Conservation (phyloP, 2,113 vertebrate genomes). For the Heterochromis multidens region DNA sequence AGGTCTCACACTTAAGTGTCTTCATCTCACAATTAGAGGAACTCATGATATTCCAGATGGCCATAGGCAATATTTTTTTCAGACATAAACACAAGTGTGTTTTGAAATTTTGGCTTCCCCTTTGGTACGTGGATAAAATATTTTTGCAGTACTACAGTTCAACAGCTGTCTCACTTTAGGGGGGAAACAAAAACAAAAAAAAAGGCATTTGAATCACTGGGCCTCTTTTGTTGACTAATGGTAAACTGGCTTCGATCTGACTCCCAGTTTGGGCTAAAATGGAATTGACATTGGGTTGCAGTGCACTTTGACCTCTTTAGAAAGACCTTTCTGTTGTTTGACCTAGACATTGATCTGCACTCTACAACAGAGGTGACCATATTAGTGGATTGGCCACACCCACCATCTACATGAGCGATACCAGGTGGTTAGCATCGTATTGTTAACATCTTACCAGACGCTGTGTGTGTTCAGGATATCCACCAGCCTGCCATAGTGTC, state of each 20-base stretch:
- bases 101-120: neutral
- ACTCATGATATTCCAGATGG: neutral
- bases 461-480: neutral
- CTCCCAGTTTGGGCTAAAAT: slow-evolving; percentile 50
- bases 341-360: slow-evolving; percentile 82
- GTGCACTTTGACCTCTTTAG: slow-evolving; percentile 78
- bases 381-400: slow-evolving; percentile 44
- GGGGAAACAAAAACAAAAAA: neutral
- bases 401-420: slow-evolving; percentile 19
- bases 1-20: neutral
- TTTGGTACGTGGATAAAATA: neutral
- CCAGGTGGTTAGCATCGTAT: neutral
- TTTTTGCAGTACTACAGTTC: neutral
- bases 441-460: neutral
- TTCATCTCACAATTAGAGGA: neutral
- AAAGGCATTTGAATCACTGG: neutral
- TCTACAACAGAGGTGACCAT: slow-evolving; percentile 75
- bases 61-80: neutral
- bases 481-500: neutral
- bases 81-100: neutral
- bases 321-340: slow-evolving; percentile 81
- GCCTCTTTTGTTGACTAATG: neutral
- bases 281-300: slow-evolving; percentile 72
- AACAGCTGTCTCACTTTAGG: neutral
- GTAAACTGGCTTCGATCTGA: slow-evolving; percentile 40